These are phyloP conservation scores for Prionailurus bengalensis DNA, from an alignment of 2,113 vertebrate species.

Conservation along the genomic window DNA sequence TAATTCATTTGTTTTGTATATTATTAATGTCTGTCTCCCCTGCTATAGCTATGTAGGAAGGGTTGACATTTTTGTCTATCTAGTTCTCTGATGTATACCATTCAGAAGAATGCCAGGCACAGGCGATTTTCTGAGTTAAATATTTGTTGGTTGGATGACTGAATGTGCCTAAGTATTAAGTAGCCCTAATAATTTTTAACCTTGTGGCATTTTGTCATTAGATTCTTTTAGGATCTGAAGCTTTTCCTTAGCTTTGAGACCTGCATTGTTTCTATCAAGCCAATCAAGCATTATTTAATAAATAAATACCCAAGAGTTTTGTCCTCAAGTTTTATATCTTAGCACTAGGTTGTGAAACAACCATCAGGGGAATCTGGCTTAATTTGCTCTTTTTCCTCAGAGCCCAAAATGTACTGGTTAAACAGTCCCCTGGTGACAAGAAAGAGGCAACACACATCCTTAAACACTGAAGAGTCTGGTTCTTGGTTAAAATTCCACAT, in stretches of 20 bases:
- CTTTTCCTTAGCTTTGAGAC: conserved; percentile 44
- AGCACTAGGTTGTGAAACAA: not conserved
- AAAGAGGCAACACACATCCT: not conserved
- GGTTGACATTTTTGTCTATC: not conserved
- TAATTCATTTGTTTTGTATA: not conserved
- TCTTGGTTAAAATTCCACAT: not conserved
- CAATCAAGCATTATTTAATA: conserved; percentile 51
- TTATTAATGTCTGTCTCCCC: not conserved
- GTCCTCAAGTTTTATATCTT: not conserved
- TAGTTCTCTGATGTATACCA: not conserved
- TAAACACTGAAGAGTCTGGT: not conserved
- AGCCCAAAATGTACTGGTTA: not conserved
- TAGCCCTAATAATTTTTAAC: conserved; percentile 39
- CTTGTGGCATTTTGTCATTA: not conserved
- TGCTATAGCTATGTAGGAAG: not conserved
- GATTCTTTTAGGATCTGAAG: not conserved
- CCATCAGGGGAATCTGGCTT: not conserved
- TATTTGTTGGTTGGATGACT: not conserved
- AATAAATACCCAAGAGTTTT: not conserved
- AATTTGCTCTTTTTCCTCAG: conserved; percentile 4
- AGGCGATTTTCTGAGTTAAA: not conserved
- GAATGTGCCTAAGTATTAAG: not conserved
- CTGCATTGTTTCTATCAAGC: not conserved
- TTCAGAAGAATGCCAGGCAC: not conserved
- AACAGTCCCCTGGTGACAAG: not conserved